Evolutionary conservation across 1,140 invertebrate species (phyloP), one percentile per base, ranked within the genome.

Genomic region (Cecropterus lyciades): DNA sequence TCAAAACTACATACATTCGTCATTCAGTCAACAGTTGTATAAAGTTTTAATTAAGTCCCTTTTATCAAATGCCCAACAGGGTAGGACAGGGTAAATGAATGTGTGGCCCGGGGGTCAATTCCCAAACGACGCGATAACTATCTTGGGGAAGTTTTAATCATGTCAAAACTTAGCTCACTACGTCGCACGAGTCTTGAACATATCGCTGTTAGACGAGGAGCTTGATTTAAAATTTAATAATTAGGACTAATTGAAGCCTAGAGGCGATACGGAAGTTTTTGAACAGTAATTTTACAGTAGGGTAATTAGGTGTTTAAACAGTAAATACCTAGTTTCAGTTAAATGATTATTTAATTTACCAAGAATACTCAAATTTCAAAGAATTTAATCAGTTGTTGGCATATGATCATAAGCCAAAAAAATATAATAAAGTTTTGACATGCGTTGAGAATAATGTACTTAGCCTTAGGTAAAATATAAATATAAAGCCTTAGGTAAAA

Each of bases 111-210:
- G 67, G 77, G 77, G 77, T 82, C 73, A 75, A 73, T 69, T 62
- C 69, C 70, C 68, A 77, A 83, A 84, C 77, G 84, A 76, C 56
- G 67, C 71, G 81, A 85, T 84, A 82, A 75, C 75, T 83, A 88
- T 88, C 81, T 70, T 70, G 69, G 65, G 67, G 71, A 75, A 79
- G 78, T 84, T 87, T 85, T 84, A 86, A 86, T 86, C 80, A 79
- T 74, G 79, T 70, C 75, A 74, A 73, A 82, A 84, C 75, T 85
- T 84, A 64, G 73, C 70, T 76, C n/a, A n/a, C n/a, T n/a, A n/a
- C 67, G 69, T 68, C 69, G 66, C 66, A 72, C 62, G 72, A 37
- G 68, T 30, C 67, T 67, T 57, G 69, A 76, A 78, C 70, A 73
- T 81, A 80, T 76, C 73, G 77, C 79, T 76, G 71, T 73, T 68